A percentile compares a stretch with the other conserved stretches of the same genome.
Conservation (phyloP, 2,888 invertebrate species). For the Iselma pallidipennis region DNA sequence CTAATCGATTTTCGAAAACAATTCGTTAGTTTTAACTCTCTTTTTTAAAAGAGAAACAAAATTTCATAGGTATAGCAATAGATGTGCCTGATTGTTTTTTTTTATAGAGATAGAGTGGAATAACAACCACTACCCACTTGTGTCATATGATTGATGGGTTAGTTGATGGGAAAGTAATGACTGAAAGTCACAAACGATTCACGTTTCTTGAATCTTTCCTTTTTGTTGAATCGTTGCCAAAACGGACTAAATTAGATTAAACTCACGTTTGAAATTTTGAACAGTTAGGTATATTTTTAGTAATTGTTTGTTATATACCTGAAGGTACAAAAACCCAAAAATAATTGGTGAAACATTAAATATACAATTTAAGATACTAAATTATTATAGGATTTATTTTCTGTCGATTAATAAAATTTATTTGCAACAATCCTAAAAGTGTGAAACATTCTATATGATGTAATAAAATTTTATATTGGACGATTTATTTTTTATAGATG, state of each 20-base stretch:
- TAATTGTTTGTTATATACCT: no score
- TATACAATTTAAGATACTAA: no score
- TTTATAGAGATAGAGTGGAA: neutral
- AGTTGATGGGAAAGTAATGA: constrained; percentile 18
- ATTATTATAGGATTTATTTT: no score
- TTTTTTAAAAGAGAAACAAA: neutral
- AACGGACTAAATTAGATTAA: neutral
- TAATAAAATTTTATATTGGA: neutral
- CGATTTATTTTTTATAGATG: neutral
- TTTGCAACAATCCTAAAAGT: neutral
- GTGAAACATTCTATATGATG: no score
- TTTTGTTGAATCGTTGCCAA: neutral
- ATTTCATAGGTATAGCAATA: neutral
- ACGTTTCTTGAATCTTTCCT: neutral
- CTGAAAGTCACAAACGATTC: constrained; percentile 3
- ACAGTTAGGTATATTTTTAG: neutral
- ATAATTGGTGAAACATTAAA: no score
- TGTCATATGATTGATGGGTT: constrained; percentile 16
- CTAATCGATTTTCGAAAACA: neutral
- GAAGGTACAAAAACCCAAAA: no score
- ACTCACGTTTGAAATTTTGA: neutral
- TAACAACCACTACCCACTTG: neutral
- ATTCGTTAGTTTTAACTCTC: no score
- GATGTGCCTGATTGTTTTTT: neutral
- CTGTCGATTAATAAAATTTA: neutral